These are phyloP conservation scores for Pangasianodon hypophthalmus DNA, from an alignment of 2,113 vertebrate genomes.

Conservation along the genomic window DNA sequence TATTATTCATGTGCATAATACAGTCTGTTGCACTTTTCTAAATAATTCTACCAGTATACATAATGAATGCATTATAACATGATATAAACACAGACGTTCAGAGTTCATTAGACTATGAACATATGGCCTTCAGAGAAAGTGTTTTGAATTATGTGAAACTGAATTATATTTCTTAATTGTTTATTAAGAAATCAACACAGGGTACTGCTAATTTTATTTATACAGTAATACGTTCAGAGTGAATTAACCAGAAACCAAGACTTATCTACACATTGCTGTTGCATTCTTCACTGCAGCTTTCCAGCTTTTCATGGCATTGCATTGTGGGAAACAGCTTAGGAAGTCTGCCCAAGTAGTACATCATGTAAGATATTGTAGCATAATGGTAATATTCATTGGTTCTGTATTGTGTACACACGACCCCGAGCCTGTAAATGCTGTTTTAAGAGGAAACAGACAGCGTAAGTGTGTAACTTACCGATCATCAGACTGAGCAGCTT, in stretches of 20 bases:
- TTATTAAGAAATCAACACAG: neutral
- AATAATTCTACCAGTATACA: neutral
- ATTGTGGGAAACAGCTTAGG: neutral
- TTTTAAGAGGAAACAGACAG: neutral
- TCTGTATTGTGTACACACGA: neutral
- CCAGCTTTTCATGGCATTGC: neutral
- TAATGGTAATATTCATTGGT: neutral
- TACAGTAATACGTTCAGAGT: neutral
- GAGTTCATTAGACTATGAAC: neutral
- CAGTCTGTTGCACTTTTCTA: neutral
- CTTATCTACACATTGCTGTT: neutral
- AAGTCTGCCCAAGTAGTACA: neutral
- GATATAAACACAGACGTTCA: neutral
- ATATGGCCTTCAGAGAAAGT: neutral
- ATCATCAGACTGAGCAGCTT: slow-evolving; percentile 94
- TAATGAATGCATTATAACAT: neutral
- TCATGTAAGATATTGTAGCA: neutral
- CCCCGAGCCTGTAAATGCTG: neutral
- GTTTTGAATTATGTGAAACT: no score
- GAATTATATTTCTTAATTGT: neutral
- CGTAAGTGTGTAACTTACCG: slow-evolving; percentile 73
- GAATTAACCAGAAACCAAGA: neutral
- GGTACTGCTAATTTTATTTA: no score
- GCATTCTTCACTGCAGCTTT: neutral
- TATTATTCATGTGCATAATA: neutral